Percentiles rank a stretch among this genome's conserved stretches.
These are phyloP conservation scores for Pristionchus arcanus DNA, from an alignment of 2,888 invertebrate genomes.

Conservation along the genomic window DNA sequence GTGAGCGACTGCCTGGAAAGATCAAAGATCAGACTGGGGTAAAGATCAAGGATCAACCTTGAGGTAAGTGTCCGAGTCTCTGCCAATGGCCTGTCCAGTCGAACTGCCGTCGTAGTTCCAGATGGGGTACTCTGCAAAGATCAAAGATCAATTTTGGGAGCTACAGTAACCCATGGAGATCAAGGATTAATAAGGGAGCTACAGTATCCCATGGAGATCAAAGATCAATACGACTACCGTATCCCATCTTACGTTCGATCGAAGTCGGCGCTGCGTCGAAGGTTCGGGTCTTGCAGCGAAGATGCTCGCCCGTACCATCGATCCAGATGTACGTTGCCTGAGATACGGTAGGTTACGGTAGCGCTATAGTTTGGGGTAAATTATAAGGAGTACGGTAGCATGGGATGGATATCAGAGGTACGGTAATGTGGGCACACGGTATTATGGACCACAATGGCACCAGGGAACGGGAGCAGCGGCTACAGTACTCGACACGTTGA, in stretches of 20 bases:
- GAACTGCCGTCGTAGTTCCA: slow-evolving; percentile 98
- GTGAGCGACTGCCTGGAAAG: slow-evolving; percentile 66
- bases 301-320: slow-evolving; percentile 92
- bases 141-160: background rate
- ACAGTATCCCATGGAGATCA: too few species aligned
- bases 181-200: too few species aligned
- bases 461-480: too few species aligned
- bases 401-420: too few species aligned
- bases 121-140: slow-evolving; percentile 84
- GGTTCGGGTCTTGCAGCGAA: slow-evolving; percentile 91
- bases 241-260: slow-evolving; percentile 80
- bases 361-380: too few species aligned
- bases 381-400: background rate
- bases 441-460: too few species aligned
- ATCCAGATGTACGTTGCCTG: slow-evolving; percentile 93
- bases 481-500: too few species aligned
- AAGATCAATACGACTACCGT: too few species aligned
- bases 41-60: slow-evolving; percentile 53
- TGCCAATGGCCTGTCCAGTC: slow-evolving; percentile 85
- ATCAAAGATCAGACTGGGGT: background rate
- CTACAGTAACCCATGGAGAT: too few species aligned
- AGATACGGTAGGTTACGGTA: background rate
- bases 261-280: slow-evolving; percentile 87
- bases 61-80: slow-evolving; percentile 80
- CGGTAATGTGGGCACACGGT: too few species aligned